These are phyloP conservation scores for Notothenia coriiceps DNA, from an alignment of 2,113 vertebrate genomes.

Conservation along the genomic window DNA sequence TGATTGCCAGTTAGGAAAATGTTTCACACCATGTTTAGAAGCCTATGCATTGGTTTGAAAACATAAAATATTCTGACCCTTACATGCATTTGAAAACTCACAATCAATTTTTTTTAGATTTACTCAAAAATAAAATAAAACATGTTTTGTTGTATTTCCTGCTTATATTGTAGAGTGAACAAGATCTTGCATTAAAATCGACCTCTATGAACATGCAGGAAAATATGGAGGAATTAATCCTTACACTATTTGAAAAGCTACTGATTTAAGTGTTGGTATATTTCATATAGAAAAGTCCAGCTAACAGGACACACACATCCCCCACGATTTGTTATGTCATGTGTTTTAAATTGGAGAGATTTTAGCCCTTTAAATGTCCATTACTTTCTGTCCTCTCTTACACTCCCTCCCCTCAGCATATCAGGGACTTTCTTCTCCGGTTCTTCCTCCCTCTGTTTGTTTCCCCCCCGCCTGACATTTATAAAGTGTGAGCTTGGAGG, in stretches of 20 bases:
- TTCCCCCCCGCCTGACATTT: conserved; percentile 61
- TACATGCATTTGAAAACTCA: neutral
- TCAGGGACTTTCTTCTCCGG: neutral
- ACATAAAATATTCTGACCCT: neutral
- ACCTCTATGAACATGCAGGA: neutral
- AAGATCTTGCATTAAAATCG: too few species aligned
- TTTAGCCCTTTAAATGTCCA: conserved; percentile 18
- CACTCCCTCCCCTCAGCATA: neutral
- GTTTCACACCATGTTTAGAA: neutral
- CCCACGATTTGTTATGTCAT: neutral
- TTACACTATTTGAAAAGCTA: neutral
- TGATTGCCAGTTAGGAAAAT: neutral
- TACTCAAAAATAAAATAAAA: too few species aligned
- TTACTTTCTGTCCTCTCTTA: conserved; percentile 18
- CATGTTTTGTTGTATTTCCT: neutral
- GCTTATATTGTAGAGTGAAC: neutral
- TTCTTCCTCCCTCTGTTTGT: conserved; percentile 32
- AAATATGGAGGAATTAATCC: neutral
- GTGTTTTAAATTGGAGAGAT: neutral
- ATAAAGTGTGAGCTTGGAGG: conserved; percentile 38
- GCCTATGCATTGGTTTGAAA: neutral
- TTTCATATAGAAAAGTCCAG: too few species aligned
- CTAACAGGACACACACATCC: neutral
- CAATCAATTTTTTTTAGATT: too few species aligned
- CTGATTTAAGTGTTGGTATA: neutral